These are phyloP conservation scores for Cerastis rubricosa DNA, from an alignment of 2,888 invertebrate genomes.

Conservation along the genomic window DNA sequence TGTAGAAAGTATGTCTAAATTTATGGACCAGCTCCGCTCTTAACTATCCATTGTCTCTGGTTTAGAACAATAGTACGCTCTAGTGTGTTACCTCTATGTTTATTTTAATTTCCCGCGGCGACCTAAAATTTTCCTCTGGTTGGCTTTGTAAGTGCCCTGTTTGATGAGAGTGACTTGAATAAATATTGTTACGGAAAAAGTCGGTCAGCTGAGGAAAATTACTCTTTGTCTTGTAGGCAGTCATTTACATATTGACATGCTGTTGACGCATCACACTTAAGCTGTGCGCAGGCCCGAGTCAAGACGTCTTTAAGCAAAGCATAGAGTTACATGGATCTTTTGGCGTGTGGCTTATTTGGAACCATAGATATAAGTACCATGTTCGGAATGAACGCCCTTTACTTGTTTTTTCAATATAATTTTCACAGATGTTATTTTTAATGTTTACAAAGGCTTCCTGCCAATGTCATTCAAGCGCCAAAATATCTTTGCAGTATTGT, in stretches of 20 bases:
- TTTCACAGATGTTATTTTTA: neutral
- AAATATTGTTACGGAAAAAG: conserved; percentile 50
- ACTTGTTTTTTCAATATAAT: neutral
- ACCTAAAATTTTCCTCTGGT: conserved; percentile 56
- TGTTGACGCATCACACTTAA: conserved; percentile 24
- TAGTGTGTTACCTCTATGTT: conserved; percentile 60
- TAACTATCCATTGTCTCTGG: conserved; percentile 67
- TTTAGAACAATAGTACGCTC: conserved; percentile 64
- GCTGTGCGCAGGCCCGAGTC: conserved; percentile 12
- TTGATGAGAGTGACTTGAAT: conserved; percentile 45
- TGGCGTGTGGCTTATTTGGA: neutral
- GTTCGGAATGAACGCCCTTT: neutral
- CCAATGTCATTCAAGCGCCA: neutral
- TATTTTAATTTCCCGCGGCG: conserved; percentile 62
- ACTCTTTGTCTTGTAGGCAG: conserved; percentile 22
- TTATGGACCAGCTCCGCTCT: conserved; percentile 68
- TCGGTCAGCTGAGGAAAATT: conserved; percentile 41
- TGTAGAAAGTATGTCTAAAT: conserved; percentile 74
- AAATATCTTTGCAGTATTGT: neutral
- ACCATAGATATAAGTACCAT: no score
- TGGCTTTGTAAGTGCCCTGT: conserved; percentile 41
- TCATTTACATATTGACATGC: conserved; percentile 44
- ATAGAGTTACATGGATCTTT: neutral
- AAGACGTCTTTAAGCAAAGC: neutral
- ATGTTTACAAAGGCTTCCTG: neutral